Evolutionary conservation across 2,888 invertebrate genomes (phyloP), one percentile per base, ranked within the genome.

Genomic region (Spatulosminthurus flaviceps): DNA sequence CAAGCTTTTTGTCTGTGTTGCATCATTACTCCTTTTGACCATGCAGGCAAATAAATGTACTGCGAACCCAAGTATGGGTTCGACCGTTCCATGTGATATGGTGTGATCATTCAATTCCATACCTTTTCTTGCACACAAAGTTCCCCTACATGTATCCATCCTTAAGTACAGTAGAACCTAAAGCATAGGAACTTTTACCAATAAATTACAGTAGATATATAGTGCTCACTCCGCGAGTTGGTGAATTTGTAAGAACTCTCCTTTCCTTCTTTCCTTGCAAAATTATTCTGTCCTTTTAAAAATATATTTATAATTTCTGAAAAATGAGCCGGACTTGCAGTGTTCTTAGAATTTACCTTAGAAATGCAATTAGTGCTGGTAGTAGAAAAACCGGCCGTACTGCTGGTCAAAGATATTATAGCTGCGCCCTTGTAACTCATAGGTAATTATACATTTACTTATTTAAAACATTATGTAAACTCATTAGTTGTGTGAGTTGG

Each of bases 281-380:
- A 51, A 16, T 2, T 19, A 19, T 19, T 51, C 16, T 51, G 16
- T 51, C 51, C 51, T 51, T 51, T 51, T 34, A 7, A 9, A 34
- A 51, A 51, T 51, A 51, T 19, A 51, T 19, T 51, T 51, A 51
- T 5, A 51, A 24, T 42, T 2, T 21, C n/a, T 41, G 19, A n/a
- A 79, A 79, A 79, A 79, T 79, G 79, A 79, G 75, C 22, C 69
- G 75, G 41, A 34, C 75, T 51, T 74, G 74, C 42, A 79, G 79
- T 61, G 69, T 79, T 26, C 74, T 79, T 13, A 66, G 75, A 61
- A 69, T 74, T n/a, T 78, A 73, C 41, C 69, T 79, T 26, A 69
- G 61, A 2, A 79, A 75, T 75, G 70, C 74, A 60, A 24, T 51
- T 61, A 34, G 61, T 75, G 60, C 41, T 22, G 43, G 29, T 19